These are phyloP conservation scores for Rhaphigaster nebulosa DNA, from an alignment of 2,888 invertebrate genomes.

Conservation along the genomic window DNA sequence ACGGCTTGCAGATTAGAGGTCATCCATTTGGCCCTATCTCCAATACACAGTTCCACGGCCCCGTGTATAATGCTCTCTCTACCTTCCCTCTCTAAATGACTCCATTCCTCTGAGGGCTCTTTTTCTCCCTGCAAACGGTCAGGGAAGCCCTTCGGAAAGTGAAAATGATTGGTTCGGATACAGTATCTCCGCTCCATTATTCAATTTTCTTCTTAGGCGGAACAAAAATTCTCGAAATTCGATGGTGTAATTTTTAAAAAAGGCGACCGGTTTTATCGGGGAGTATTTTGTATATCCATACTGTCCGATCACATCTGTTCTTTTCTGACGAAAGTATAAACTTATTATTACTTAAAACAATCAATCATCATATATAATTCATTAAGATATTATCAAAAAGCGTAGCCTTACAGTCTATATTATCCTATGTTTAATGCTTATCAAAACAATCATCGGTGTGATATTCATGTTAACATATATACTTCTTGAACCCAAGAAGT, in stretches of 20 bases:
- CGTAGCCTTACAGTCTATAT: too few species aligned
- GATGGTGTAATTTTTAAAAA: neutral
- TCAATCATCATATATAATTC: too few species aligned
- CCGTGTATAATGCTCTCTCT: conserved; percentile 12
- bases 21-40: conserved; percentile 50
- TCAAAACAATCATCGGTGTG: too few species aligned
- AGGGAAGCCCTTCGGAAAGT: neutral
- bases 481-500: too few species aligned
- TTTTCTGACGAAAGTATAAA: too few species aligned
- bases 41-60: conserved; percentile 46
- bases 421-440: too few species aligned
- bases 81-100: conserved; percentile 34
- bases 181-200: conserved; percentile 11
- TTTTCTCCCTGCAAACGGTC: neutral
- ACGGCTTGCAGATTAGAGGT: conserved; percentile 54
- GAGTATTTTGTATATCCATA: too few species aligned
- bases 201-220: neutral
- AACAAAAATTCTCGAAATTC: neutral
- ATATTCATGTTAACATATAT: too few species aligned
- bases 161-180: neutral
- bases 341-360: too few species aligned
- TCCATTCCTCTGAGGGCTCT: neutral
- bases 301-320: too few species aligned
- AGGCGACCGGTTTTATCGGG: neutral
- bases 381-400: too few species aligned